Percentiles rank a stretch among this genome's conserved stretches.
These are phyloP conservation scores for Teleopsis dalmanni DNA, from an alignment of 1,140 invertebrate genomes.

Conservation along the genomic window DNA sequence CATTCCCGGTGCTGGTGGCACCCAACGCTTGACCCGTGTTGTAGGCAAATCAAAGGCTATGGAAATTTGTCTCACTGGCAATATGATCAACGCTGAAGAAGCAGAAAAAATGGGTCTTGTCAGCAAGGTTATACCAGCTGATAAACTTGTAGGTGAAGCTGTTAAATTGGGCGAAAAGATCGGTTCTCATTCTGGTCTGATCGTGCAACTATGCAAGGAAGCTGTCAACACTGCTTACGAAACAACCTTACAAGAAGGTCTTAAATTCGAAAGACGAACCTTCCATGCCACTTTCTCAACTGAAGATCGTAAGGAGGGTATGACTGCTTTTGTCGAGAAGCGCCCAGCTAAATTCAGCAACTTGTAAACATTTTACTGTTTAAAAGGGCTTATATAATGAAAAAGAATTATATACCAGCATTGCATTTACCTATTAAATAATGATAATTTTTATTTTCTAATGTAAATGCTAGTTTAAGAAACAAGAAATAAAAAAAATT, in stretches of 20 bases:
- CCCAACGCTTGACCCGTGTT: conserved; percentile 80
- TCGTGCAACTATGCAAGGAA: conserved; percentile 85
- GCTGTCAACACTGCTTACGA: conserved; percentile 89
- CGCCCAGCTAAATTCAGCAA: conserved; percentile 75
- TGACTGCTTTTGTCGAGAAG: conserved; percentile 88
- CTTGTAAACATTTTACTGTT: conserved; percentile 50
- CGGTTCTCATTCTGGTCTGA: conserved; percentile 75
- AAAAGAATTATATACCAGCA: conserved; percentile 1
- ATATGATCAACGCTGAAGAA: conserved; percentile 82
- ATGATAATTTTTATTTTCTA: not conserved
- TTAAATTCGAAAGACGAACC: conserved; percentile 76
- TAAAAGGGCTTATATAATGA: not conserved
- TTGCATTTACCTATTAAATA: conserved; percentile 13
- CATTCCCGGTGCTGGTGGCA: conserved; percentile 96
- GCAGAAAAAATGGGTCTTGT: conserved; percentile 86
- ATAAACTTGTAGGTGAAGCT: conserved; percentile 76
- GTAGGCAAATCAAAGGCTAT: conserved; percentile 98
- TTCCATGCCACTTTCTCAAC: conserved; percentile 92
- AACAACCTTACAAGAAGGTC: conserved; percentile 75
- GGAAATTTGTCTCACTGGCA: conserved; percentile 94
- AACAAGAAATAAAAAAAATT: too few species aligned
- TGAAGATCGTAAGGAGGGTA: conserved; percentile 85
- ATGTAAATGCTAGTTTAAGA: too few species aligned
- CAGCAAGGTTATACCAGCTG: conserved; percentile 84
- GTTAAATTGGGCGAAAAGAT: conserved; percentile 94